phyloP scores from a whole-genome alignment of 2,797 vertebrate genomes.

The Thripadectes ignobilis region DNA sequence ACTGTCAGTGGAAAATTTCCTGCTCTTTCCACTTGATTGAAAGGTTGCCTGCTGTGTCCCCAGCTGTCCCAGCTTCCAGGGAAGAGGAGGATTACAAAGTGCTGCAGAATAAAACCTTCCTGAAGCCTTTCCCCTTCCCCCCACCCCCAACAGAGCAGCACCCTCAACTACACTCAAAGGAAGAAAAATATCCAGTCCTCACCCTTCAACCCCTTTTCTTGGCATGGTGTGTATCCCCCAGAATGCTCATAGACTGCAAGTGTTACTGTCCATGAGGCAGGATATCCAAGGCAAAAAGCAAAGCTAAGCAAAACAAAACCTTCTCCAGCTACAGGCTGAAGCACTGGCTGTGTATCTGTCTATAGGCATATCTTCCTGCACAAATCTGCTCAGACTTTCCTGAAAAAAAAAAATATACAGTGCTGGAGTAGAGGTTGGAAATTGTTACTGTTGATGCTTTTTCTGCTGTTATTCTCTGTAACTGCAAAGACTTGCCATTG shows the following conservation, averaged over 20 bases:
- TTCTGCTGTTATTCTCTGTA: background rate
- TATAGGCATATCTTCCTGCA: background rate
- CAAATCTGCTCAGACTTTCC: background rate
- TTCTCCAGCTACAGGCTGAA: background rate
- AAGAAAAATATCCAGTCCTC: background rate
- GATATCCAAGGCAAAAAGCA: background rate
- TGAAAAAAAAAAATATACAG: background rate
- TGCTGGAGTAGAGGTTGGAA: background rate
- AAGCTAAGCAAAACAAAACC: background rate
- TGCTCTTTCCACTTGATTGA: background rate
- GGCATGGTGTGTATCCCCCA: background rate
- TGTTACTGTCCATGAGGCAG: too few relatives aligned
- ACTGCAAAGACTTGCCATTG: background rate
- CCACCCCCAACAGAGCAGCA: background rate
- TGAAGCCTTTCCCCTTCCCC: background rate
- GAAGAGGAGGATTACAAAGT: background rate
- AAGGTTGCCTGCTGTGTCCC: slow-evolving; percentile 1
- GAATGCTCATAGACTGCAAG: background rate
- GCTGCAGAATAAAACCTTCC: background rate
- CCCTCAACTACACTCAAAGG: background rate
- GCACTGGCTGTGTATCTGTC: background rate
- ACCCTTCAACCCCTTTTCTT: background rate
- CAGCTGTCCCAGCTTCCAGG: background rate
- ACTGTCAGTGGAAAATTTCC: background rate
- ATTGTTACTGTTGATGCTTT: background rate